Percentiles rank a stretch among this genome's conserved stretches.
Conservation (phyloP, 2,113 vertebrate genomes). For the Electrona antarctica region DNA sequence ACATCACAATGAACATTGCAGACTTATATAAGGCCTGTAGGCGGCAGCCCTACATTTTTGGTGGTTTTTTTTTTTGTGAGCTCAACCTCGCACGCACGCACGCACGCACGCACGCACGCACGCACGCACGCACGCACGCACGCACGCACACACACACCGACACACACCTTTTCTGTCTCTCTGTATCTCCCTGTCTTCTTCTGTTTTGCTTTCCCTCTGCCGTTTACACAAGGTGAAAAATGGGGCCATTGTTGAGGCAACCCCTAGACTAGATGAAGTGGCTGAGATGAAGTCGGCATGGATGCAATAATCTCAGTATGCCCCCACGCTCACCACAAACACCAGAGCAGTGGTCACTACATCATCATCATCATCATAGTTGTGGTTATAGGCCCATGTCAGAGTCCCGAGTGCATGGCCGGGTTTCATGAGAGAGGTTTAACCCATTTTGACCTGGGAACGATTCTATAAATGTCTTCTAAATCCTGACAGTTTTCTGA, state of each 20-base stretch:
- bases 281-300: conserved; percentile 20
- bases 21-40: conserved; percentile 7
- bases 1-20: conserved; percentile 1
- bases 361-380: not conserved
- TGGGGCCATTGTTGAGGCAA: conserved; percentile 25
- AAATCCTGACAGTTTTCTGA: too few species aligned
- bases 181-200: not conserved
- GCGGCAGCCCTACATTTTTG: too few species aligned
- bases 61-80: too few species aligned
- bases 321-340: conserved; percentile 23
- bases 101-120: too few species aligned
- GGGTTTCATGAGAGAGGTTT: not conserved
- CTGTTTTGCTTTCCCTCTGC: conserved; percentile 13
- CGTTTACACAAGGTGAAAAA: conserved; percentile 39
- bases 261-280: conserved; percentile 20
- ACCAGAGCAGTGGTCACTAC: conserved; percentile 31
- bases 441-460: too few species aligned
- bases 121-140: too few species aligned
- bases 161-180: not conserved
- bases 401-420: conserved; percentile 2
- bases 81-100: too few species aligned
- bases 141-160: too few species aligned
- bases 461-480: too few species aligned
- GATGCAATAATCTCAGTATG: not conserved
- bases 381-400: conserved; percentile 6